Base-by-base conservation (phyloP, 2,113 vertebrate genomes). In the Caretta caretta region DNA sequence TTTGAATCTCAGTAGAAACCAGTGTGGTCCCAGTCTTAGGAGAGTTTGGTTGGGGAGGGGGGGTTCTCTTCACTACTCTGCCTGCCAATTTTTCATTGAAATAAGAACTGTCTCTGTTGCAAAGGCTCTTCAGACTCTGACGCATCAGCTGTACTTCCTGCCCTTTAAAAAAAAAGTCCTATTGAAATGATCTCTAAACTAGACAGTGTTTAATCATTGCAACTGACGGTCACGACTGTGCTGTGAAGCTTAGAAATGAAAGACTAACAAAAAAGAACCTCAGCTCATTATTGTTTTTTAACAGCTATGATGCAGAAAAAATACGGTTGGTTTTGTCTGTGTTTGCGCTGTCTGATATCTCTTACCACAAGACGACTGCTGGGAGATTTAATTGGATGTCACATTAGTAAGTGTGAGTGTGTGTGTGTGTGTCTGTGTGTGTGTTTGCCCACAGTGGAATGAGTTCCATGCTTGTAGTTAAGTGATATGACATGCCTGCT, bases 301-400 rank as follows among this genome's bases (percentile, higher is more conserved):
- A 95, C 96, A 95, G n/a, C 75, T 95, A 62, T 38, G 80, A 89
- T 84, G 80, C 42, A 91, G 88, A 94, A 90, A 83, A 95, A 97
- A 95, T 83, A 76, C 95, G 78, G 57, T 10, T 80, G 42, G 17
- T 94, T 97, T 97, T 75, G 94, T 14, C 75, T 86, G 1, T 92
- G 87, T 97, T 96, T 94, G 96, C 90, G 92, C 88, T 97, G 92
- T 95, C 95, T 97, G 94, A 93, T 97, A 65, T 89, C 4, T 4
- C 93, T 97, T 96, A 96, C 96, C 96, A 96, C 92, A 84, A 97
- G 93, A 94, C 92, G 96, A 96, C 95, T 96, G 96, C 79, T 94
- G 51, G 42, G 81, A 92, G 89, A 95, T 89, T 93, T 96, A 94
- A 97, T 95, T 95, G 96, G 97, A 82, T 95, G 94, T 96, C 89